Conservation (phyloP, 1,140 invertebrate species). For the Drosophila watanabei region DNA sequence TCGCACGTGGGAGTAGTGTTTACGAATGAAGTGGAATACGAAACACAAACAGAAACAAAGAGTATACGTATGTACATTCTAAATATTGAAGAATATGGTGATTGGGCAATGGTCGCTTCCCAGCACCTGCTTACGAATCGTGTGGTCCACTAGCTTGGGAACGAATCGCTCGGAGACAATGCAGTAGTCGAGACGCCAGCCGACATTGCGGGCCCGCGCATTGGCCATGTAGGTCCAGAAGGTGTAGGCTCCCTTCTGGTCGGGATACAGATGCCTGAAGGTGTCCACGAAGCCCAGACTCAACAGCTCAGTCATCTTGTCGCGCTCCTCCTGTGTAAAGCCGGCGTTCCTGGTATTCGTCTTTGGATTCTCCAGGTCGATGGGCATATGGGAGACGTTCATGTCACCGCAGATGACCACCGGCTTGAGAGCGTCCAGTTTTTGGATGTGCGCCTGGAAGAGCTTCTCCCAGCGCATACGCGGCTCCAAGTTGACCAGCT, state of each 20-base stretch:
- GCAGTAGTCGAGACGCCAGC: slow-evolving; percentile 99
- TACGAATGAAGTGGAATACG: background rate
- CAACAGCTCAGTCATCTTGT: slow-evolving; percentile 95
- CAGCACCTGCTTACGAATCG: slow-evolving; percentile 90
- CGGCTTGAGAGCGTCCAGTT: slow-evolving; percentile 95
- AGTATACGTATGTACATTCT: slow-evolving; percentile 41
- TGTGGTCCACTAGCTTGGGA: slow-evolving; percentile 92
- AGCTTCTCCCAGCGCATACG: slow-evolving; percentile 95
- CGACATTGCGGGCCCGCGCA: slow-evolving; percentile 94
- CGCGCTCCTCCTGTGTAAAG: slow-evolving; percentile 97
- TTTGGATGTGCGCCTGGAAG: slow-evolving; percentile 92
- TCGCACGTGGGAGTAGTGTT: background rate
- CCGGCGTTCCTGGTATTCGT: slow-evolving; percentile 97
- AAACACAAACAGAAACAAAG: slow-evolving; percentile 8
- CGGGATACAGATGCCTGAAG: slow-evolving; percentile 95
- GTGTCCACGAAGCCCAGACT: slow-evolving; percentile 94
- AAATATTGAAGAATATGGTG: slow-evolving; percentile 89
- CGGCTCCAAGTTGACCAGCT: slow-evolving; percentile 94
- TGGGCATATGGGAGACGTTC: slow-evolving; percentile 98
- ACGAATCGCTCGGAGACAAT: slow-evolving; percentile 93
- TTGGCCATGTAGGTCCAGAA: slow-evolving; percentile 91
- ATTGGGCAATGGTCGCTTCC: slow-evolving; percentile 97
- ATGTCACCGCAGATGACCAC: slow-evolving; percentile 98
- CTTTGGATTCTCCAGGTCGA: slow-evolving; percentile 98
- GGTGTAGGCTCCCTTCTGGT: slow-evolving; percentile 93